Evolutionary conservation across 2,113 vertebrate species (phyloP), one percentile per base, ranked within the genome.

Genomic region (Lepisosteus osseus): DNA sequence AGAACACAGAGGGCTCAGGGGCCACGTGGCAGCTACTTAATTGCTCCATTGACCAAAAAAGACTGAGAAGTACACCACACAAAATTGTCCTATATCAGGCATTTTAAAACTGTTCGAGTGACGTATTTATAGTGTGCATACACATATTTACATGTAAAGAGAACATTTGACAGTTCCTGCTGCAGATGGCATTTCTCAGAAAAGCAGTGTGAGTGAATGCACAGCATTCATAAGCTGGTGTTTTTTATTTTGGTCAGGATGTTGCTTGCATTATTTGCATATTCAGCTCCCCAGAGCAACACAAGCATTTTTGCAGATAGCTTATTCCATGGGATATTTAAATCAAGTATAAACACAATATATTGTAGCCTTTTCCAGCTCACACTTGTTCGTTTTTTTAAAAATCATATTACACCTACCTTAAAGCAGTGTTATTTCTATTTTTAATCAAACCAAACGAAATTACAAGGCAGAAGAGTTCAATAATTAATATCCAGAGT

Each of bases 161-260:
- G 12, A 13, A 59, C 14, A 59, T 59, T 59, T 59, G 11, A 59
- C 57, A 59, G 57, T 59, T 59, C 57, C 57, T 59, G 57, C 57
- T 59, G 12, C 57, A 59, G 14, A 59, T 59, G 57, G 14, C 2
- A 13, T n/a, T 59, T 13, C 57, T n/a, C n/a, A 51, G 47, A 51
- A 51, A 51, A 51, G 47, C 47, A 51, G 57, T 15, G n/a, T 59
- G 9, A 15, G 5, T 59, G 57, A 59, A 59, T 59, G 57, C 57
- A 13, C 57, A 59, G n/a, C 56, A 59, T 59, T 59, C 57, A 59
- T 15, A 59, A 59, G 57, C 57, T 59, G 57, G 14, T 59, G 57
- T 59, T 59, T 59, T 15, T n/a, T 5, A 59, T 59, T 59, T 59
- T 51, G n/a, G 57, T 59, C 57, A 59, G 57, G n/a, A 59, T 59